These are phyloP conservation scores for Phragmatobia fuliginosa DNA, from an alignment of 2,888 invertebrate genomes.

Conservation along the genomic window DNA sequence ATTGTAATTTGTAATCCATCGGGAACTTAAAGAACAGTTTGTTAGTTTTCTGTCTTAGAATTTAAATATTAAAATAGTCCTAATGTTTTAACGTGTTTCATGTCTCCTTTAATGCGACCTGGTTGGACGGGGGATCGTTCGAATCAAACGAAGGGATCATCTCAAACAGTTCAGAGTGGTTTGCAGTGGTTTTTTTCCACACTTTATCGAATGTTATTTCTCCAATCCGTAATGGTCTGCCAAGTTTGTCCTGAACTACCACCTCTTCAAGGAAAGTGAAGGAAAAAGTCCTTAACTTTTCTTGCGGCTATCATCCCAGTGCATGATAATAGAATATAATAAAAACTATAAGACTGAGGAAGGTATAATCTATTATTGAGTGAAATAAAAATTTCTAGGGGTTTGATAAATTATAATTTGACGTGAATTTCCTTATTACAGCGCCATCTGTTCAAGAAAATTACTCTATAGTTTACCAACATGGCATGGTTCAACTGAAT, in stretches of 20 bases:
- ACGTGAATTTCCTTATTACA: not conserved
- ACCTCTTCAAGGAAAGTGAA: too few relatives aligned
- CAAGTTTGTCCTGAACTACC: not conserved
- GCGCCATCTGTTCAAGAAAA: constrained; percentile 6
- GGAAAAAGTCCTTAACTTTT: too few relatives aligned
- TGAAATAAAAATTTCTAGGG: not conserved
- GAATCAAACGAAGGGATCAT: not conserved
- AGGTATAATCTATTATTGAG: not conserved
- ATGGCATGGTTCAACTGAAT: not conserved
- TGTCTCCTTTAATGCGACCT: not conserved
- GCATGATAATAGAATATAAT: too few relatives aligned
- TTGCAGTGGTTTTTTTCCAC: too few relatives aligned
- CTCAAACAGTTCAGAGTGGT: not conserved
- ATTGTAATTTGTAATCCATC: too few relatives aligned
- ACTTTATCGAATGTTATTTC: too few relatives aligned
- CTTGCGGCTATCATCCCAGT: too few relatives aligned
- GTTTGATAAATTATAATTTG: not conserved
- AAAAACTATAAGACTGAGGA: not conserved
- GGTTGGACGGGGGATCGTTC: not conserved
- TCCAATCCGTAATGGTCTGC: not conserved
- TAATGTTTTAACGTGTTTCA: too few relatives aligned
- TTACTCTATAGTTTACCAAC: not conserved
- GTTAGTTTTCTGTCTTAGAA: too few relatives aligned
- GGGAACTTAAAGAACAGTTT: too few relatives aligned
- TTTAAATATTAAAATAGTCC: too few relatives aligned